Evolutionary conservation across 2,797 vertebrate genomes (phyloP).

Genomic region (Tapirus indicus): DNA sequence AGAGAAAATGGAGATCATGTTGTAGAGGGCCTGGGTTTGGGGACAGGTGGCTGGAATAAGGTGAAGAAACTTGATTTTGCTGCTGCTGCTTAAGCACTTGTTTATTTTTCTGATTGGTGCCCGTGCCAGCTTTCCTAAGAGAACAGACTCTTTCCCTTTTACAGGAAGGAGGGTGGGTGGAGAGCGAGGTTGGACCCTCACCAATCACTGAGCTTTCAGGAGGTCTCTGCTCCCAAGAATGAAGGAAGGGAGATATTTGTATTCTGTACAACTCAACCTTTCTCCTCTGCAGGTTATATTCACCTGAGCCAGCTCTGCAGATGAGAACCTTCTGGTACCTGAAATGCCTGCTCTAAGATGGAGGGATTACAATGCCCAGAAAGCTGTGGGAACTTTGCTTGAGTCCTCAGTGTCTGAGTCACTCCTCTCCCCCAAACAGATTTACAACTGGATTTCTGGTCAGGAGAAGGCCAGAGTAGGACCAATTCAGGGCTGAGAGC

Average conservation of each 20-base stretch:
- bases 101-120: background rate
- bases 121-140: background rate
- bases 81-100: background rate
- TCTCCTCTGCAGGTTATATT: background rate
- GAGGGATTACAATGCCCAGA: background rate
- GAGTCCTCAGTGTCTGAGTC: background rate
- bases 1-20: background rate
- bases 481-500: background rate
- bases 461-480: background rate
- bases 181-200: background rate
- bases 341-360: background rate
- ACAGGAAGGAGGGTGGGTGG: background rate
- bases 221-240: background rate
- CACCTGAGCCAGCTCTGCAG: background rate
- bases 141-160: background rate
- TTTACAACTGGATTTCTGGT: background rate
- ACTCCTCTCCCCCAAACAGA: background rate
- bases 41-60: background rate
- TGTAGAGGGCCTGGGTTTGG: background rate
- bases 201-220: background rate
- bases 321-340: background rate
- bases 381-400: background rate
- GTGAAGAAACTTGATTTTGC: background rate
- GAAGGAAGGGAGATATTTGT: background rate
- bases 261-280: background rate